phyloP scores from a whole-genome alignment of 2,113 vertebrate genomes.

The Trinectes maculatus region DNA sequence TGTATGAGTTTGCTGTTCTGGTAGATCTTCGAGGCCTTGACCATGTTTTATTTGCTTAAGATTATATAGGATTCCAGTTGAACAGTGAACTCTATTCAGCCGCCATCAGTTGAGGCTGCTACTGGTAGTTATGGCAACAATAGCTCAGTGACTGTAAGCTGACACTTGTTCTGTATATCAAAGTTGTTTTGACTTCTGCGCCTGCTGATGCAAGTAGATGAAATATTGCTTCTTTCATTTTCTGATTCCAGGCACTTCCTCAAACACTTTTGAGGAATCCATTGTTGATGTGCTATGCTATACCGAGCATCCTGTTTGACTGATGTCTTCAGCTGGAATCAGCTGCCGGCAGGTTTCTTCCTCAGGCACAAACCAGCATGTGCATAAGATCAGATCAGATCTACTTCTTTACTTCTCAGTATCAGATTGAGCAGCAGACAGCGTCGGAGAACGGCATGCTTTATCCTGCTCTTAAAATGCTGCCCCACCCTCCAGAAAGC shows the following conservation, averaged over 20 bases:
- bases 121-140: slow-evolving; percentile 35
- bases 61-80: too few species aligned
- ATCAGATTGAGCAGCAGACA: slow-evolving; percentile 47
- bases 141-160: slow-evolving; percentile 17
- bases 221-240: not conserved
- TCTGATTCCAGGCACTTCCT: not conserved
- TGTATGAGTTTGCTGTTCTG: slow-evolving; percentile 23
- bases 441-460: slow-evolving; percentile 49
- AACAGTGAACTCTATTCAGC: not conserved
- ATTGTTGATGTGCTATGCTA: not conserved
- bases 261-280: slow-evolving; percentile 3
- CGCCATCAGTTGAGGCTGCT: slow-evolving; percentile 34
- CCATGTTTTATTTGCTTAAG: not conserved
- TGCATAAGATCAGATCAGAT: slow-evolving; percentile 50
- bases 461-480: slow-evolving; percentile 52
- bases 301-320: not conserved
- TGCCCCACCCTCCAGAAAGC: slow-evolving; percentile 45
- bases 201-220: not conserved
- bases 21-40: not conserved
- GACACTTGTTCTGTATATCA: slow-evolving; percentile 13
- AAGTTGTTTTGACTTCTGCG: slow-evolving; percentile 33
- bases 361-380: slow-evolving; percentile 30
- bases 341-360: slow-evolving; percentile 25
- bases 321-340: not conserved
- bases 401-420: too few species aligned